Base-by-base conservation (phyloP, 2,113 vertebrate genomes). In the Pogona vitticeps region DNA sequence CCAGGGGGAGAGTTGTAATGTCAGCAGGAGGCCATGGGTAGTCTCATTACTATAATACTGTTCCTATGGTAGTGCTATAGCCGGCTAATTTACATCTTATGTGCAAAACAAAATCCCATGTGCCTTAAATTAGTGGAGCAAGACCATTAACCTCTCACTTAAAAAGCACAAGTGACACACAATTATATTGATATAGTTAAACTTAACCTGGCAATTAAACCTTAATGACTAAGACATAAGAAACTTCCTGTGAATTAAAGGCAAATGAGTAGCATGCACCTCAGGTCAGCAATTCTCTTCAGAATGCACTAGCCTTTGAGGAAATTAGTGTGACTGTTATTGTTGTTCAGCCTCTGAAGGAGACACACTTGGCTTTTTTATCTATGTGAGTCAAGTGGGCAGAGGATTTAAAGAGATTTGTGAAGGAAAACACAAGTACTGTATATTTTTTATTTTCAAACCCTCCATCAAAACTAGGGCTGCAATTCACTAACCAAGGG, bases 181-280 rank as follows among this genome's bases (percentile, higher is more conserved):
- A 88, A 88, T 86, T 80, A 92, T 46, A 31, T 63, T 91, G 82
- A 72, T 87, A 85, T 88, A 90, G 85, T 89, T 87, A 89, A 90
- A 70, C 33, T 56, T 61, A 84, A 90, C 70, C 86, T 76, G 80
- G 85, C 46, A 84, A 90, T 88, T 88, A 88, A 83, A 85, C 67
- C 28, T 78, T 84, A 82, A 81, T 88, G 56, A 77, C 84, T 70
- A 80, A 71, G 80, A 76, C 80, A 86, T 17, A n/a, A 40, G 18
- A 21, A 85, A 76, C 88, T 92, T 91, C 77, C 87, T 86, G 71
- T 61, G 58, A 63, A 78, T 88, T 88, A 67, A 81, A 78, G 85
- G 33, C 9, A 89, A 76, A 42, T 23, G 87, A 86, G 78, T 52
- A 61, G 5, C 89, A 90, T 87, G 63, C 65, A 85, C 42, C 68